Evolutionary conservation across 2,888 invertebrate species (phyloP), one percentile per base, ranked within the genome.

Genomic region (Eudemis profundana): DNA sequence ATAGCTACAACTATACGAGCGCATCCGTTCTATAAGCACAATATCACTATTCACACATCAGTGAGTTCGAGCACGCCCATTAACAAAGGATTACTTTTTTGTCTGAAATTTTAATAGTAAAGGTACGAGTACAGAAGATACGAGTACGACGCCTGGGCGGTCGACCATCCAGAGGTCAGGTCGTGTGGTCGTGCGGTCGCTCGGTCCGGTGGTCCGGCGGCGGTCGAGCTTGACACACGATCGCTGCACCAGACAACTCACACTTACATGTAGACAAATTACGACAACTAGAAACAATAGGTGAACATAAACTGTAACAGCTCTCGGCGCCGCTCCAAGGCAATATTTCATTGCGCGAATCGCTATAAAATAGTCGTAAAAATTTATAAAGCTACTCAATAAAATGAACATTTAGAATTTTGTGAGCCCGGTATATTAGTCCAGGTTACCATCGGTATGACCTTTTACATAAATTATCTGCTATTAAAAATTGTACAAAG

Each of bases 341-440:
- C 80, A 82, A 82, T 86, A 81, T 85, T 88, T 88, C 83, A 87
- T 86, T 89, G 86, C 87, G 84, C 79, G 83, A 85, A 85, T 83
- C 81, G 81, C 83, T 73, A 84, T 87, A 87, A 89, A 87, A 83
- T 87, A 69, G 79, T 82, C 86, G 81, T 88, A 87, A 87, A 87
- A 86, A 84, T 85, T 78, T 85, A 86, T 85, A 87, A 86, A 83
- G 83, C 84, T 83, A 83, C 85, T 86, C 84, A 84, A 87, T 89
- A 87, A 88, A 88, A 85, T 79, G 78, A 83, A 83, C 79, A 84
- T 81, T 87, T 82, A 81, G 79, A 86, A 83, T 84, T 87, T 85
- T 82, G 83, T 79, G 80, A 79, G 78, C 76, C n/a, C 76, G 76
- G 75, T 82, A 84, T 85, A 86, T 85, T 83, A 82, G 76, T 82